These are phyloP conservation scores for Sinocyclocheilus anophthalmus DNA, from an alignment of 2,113 vertebrate species.

Conservation along the genomic window DNA sequence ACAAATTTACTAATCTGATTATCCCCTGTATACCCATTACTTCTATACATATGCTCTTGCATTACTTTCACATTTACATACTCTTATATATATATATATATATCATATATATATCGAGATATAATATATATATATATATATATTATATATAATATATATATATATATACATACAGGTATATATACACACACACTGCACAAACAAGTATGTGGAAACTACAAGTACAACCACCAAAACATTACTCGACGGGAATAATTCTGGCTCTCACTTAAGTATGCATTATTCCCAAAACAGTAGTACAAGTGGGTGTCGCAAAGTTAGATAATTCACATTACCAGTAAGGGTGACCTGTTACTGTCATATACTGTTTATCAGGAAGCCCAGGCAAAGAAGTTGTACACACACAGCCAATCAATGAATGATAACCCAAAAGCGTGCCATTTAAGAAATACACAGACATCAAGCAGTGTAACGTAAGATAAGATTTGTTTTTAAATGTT, in stretches of 20 bases:
- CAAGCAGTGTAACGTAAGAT: slow-evolving; percentile 54
- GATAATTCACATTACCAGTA: neutral
- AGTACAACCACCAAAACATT: too few relatives aligned
- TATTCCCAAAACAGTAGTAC: neutral
- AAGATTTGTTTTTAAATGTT: slow-evolving; percentile 48
- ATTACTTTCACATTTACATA: neutral
- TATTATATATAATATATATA: too few relatives aligned
- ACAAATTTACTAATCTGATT: neutral
- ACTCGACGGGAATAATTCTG: too few relatives aligned
- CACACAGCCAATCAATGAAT: slow-evolving; percentile 53
- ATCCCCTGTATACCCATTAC: neutral
- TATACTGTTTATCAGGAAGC: slow-evolving; percentile 68
- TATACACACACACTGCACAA: too few relatives aligned
- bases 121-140: too few relatives aligned
- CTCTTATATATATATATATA: too few relatives aligned
- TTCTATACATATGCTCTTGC: neutral
- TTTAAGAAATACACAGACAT: slow-evolving; percentile 41
- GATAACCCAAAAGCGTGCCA: slow-evolving; percentile 15
- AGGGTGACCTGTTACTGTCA: slow-evolving; percentile 1
- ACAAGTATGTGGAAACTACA: too few relatives aligned
- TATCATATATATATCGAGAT: too few relatives aligned
- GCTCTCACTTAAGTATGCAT: neutral
- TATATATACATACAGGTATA: too few relatives aligned
- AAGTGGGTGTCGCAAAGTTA: neutral
- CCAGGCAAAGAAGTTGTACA: slow-evolving; percentile 59